phyloP scores from a whole-genome alignment of 2,113 vertebrate species.

The Phycodurus eques region DNA sequence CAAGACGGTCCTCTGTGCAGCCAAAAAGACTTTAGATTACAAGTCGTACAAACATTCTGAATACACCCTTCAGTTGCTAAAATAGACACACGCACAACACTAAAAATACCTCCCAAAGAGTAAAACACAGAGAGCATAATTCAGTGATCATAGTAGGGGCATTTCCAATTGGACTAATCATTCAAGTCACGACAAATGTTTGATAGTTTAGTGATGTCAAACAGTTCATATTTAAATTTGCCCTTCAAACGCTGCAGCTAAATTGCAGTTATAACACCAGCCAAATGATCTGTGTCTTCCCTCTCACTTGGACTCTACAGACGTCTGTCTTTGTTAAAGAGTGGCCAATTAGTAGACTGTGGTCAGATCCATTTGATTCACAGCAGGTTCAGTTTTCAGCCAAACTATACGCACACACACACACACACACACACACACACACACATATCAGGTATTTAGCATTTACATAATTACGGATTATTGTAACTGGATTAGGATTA shows the following conservation, averaged over 20 bases:
- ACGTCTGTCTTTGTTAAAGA: slow-evolving; percentile 14
- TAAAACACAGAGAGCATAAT: neutral
- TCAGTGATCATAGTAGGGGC: neutral
- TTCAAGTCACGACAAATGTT: neutral
- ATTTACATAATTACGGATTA: slow-evolving; percentile 59
- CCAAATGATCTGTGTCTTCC: slow-evolving; percentile 8
- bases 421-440: slow-evolving; percentile 14
- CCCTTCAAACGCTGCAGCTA: neutral
- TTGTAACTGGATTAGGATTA: slow-evolving; percentile 13
- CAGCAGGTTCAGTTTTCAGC: slow-evolving; percentile 7
- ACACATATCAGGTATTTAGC: neutral
- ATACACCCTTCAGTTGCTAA: neutral
- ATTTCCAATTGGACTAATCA: neutral
- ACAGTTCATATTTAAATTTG: neutral
- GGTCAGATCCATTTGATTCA: slow-evolving; percentile 33
- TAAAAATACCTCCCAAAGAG: neutral
- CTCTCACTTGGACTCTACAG: neutral
- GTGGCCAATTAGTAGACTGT: slow-evolving; percentile 44
- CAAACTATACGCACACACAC: slow-evolving; percentile 4
- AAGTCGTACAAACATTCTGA: neutral
- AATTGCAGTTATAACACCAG: neutral
- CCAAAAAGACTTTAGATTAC: slow-evolving; percentile 2
- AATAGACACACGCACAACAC: neutral
- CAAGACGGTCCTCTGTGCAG: neutral
- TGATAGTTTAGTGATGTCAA: neutral